Conservation (phyloP, 23 tunicate species). For the Halocynthia roretzi region DNA sequence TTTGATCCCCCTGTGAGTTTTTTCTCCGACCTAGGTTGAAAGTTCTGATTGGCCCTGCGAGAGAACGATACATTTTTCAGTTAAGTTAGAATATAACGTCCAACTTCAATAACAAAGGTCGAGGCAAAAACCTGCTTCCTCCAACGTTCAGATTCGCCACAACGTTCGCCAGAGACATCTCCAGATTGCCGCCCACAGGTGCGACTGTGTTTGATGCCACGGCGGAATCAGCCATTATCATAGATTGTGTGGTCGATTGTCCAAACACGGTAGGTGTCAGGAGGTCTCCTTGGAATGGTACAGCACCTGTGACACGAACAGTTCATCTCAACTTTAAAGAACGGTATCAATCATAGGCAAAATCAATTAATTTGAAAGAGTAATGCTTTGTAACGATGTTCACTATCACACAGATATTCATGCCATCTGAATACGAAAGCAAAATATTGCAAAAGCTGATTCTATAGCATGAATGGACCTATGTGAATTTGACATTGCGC, state of each 20-base stretch:
- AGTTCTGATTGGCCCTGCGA: slow-evolving; percentile 47
- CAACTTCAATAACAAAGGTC: background rate
- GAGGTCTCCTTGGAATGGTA: slow-evolving; percentile 29
- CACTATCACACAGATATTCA: too few relatives aligned
- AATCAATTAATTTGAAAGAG: too few relatives aligned
- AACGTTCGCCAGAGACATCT: slow-evolving; percentile 66
- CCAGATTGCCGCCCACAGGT: slow-evolving; percentile 29
- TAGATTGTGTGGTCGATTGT: slow-evolving; percentile 12
- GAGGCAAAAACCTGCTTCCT: slow-evolving; percentile 15
- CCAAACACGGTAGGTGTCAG: slow-evolving; percentile 39
- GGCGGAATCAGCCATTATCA: background rate
- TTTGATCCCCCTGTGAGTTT: slow-evolving; percentile 61
- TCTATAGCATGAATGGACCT: too few relatives aligned
- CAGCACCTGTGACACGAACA: background rate
- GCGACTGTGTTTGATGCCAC: background rate
- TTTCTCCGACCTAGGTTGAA: slow-evolving; percentile 61
- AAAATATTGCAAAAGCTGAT: too few relatives aligned
- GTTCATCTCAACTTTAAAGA: too few relatives aligned
- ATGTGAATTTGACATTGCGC: too few relatives aligned
- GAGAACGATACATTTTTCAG: background rate
- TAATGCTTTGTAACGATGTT: too few relatives aligned
- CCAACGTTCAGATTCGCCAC: slow-evolving; percentile 54
- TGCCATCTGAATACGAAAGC: too few relatives aligned
- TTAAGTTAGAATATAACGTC: background rate
- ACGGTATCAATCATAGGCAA: too few relatives aligned